Evolutionary conservation across 35 echinoderm and acorn worm species (phyloP).

Genomic region (Anneissia japonica): DNA sequence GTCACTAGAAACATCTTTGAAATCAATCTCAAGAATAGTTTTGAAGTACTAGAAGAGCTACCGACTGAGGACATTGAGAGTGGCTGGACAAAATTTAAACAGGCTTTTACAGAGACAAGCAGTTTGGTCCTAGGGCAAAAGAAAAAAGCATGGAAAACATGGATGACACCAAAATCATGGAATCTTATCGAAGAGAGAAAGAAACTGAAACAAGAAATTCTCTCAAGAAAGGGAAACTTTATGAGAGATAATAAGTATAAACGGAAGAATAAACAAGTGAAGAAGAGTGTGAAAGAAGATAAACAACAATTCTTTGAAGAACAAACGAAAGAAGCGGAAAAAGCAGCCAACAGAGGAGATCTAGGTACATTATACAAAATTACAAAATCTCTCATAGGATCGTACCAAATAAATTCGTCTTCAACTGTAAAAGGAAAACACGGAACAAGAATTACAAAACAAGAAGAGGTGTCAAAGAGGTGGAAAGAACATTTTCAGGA

Average conservation of each 20-base stretch:
- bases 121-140: conserved; percentile 14
- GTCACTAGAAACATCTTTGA: background rate
- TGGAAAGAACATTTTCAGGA: no score
- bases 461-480: no score
- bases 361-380: conserved; percentile 12
- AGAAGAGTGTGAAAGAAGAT: background rate
- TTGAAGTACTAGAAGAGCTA: conserved; percentile 9
- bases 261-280: background rate
- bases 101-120: conserved; percentile 1
- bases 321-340: background rate
- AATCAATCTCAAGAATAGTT: conserved; percentile 24
- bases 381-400: conserved; percentile 4
- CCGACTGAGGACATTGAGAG: background rate
- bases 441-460: no score
- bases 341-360: background rate
- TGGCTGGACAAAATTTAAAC: background rate
- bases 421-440: no score
- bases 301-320: background rate
- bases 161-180: conserved; percentile 14
- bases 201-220: background rate
- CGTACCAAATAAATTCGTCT: no score
- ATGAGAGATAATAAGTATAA: conserved; percentile 15
- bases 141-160: conserved; percentile 6
- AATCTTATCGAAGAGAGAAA: conserved; percentile 5
- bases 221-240: background rate